Base-by-base conservation (phyloP, 2,797 vertebrate genomes). In the Crenuchus spilurus region DNA sequence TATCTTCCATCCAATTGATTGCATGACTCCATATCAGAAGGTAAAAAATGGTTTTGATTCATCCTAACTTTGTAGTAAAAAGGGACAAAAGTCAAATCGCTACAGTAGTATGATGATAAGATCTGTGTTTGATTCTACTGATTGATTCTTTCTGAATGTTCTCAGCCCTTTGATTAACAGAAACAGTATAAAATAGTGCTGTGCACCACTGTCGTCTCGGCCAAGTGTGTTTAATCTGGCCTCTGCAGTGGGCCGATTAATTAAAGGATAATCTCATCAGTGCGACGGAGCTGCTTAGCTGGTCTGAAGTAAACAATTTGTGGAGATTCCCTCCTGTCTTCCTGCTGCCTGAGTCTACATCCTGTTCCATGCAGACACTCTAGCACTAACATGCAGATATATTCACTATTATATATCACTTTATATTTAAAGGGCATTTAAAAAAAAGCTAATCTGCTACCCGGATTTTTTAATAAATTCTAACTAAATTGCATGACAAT, bases 221-320 rank as follows among this genome's bases (percentile, higher is more conserved):
- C 4, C 49, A 1, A 52, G 44, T 52, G 22, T 52, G 49, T 52
- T 52, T 26, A 52, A 52, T 52, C 24, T 13, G 49, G 49, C 24
- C 49, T 52, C 13, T 52, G 11, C 22, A 52, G 49, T 13, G 11
- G 49, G 10, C 22, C 1, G 78, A 85, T 83, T 87, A 85, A 86
- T 88, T 86, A 84, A 78, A 64, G 55, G 75, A 78, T 87, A 82
- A 86, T 87, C 76, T 85, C 72, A 82, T 85, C 77, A 73, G 79
- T 83, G 80, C 79, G 54, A 81, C 76, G 52, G 69, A 67, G 33
- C 71, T 83, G 81, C 60, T 28, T 64, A 37, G 55, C 74, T 78
- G 71, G 74, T 54, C 44, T 51, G 41, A 72, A 78, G 63, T 80
- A 82, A 82, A 82, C 67, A 30, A 46, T 76, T 62, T 68, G 39